These are phyloP conservation scores for Sakesphorus luctuosus DNA, from an alignment of 2,113 vertebrate genomes.

Conservation along the genomic window DNA sequence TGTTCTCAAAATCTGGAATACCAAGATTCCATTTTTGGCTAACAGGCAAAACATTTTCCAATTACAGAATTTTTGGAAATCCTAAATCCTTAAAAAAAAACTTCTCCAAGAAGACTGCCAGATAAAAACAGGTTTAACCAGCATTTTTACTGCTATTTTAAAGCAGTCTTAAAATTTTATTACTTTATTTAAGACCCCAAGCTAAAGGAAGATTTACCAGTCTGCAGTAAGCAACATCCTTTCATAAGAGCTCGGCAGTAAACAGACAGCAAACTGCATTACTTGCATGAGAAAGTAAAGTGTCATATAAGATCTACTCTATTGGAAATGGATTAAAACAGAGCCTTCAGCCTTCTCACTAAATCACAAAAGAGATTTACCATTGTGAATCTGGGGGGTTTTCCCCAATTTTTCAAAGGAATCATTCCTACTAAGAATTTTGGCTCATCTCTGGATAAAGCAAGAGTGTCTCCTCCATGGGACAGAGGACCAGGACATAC, in stretches of 20 bases:
- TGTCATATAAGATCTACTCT: background rate
- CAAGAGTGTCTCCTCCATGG: background rate
- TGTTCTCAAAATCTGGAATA: background rate
- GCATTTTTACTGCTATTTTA: background rate
- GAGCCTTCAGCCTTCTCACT: slow-evolving; percentile 12
- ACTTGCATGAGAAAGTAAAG: slow-evolving; percentile 45
- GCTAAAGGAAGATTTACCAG: slow-evolving; percentile 35
- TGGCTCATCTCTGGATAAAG: background rate
- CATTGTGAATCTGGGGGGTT: background rate
- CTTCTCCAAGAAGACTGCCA: background rate
- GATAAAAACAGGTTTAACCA: background rate
- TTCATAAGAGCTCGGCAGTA: slow-evolving; percentile 30
- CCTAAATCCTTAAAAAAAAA: background rate
- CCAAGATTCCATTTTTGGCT: background rate
- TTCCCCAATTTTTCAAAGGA: background rate
- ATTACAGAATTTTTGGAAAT: background rate
- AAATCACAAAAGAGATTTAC: background rate
- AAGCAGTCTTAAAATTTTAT: background rate
- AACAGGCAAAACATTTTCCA: background rate
- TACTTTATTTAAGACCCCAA: slow-evolving; percentile 4
- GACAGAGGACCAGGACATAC: background rate
- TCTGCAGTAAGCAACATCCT: background rate
- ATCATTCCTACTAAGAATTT: background rate
- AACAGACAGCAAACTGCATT: slow-evolving; percentile 16
- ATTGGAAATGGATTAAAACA: slow-evolving; percentile 40